Conservation (phyloP, 1,140 invertebrate species). For the Hylaeus volcanicus region DNA sequence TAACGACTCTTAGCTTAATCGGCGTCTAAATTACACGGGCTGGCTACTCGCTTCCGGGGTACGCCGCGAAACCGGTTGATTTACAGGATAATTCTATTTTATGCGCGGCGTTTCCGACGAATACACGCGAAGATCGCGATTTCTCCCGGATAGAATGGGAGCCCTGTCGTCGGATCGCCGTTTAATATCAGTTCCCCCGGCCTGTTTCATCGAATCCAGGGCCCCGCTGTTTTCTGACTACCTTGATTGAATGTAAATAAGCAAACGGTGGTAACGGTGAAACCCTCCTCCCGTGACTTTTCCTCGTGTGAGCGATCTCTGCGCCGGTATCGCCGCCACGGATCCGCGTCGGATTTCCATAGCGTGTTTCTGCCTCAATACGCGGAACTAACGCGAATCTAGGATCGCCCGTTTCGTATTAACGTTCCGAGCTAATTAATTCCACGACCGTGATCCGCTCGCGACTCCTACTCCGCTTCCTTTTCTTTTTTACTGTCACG, state of each 20-base stretch:
- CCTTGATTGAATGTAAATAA: constrained; percentile 38
- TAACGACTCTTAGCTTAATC: constrained; percentile 34
- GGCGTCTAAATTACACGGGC: constrained; percentile 44
- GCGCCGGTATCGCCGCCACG: not conserved
- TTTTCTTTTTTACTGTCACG: not conserved
- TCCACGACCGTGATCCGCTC: constrained; percentile 3
- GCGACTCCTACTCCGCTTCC: not conserved
- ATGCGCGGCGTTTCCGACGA: constrained; percentile 15
- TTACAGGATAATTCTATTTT: constrained; percentile 36
- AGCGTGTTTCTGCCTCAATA: constrained; percentile 18
- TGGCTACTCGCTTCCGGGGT: constrained; percentile 22
- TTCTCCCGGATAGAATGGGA: not conserved
- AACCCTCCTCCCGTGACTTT: constrained; percentile 14
- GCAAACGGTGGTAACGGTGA: constrained; percentile 13
- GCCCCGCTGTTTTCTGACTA: not conserved
- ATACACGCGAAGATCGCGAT: not conserved
- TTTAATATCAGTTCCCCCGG: constrained; percentile 3
- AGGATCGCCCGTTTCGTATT: constrained; percentile 2
- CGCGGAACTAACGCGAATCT: constrained; percentile 46
- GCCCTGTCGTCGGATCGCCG: constrained; percentile 2
- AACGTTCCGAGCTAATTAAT: not conserved
- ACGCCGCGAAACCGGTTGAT: constrained; percentile 28
- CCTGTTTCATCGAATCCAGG: not conserved
- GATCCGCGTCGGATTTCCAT: constrained; percentile 6
- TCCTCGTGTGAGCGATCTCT: constrained; percentile 3